Evolutionary conservation across 2,113 vertebrate species (phyloP).

Genomic region (Oncorhynchus kisutch): DNA sequence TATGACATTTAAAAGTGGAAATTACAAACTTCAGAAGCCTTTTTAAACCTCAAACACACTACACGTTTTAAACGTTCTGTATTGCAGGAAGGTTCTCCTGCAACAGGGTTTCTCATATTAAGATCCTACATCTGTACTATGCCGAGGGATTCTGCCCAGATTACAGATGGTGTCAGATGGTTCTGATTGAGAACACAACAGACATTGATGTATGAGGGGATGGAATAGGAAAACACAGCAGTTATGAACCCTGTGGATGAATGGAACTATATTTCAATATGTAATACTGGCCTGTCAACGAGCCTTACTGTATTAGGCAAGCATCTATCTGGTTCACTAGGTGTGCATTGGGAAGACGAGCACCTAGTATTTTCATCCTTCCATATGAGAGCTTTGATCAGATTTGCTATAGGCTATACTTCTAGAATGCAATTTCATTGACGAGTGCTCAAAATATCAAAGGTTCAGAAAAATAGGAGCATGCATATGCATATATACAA

Average conservation of each 20-base stretch:
- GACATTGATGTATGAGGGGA: conserved; percentile 41
- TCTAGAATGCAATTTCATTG: too few relatives aligned
- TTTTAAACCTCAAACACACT: too few relatives aligned
- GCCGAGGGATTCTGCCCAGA: too few relatives aligned
- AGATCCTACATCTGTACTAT: background rate
- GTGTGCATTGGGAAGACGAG: background rate
- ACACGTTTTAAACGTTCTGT: background rate
- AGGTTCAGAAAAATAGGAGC: too few relatives aligned
- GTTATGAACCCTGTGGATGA: conserved; percentile 22
- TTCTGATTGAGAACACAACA: conserved; percentile 19
- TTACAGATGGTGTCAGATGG: too few relatives aligned
- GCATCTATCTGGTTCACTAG: conserved; percentile 13
- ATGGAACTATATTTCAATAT: conserved; percentile 36
- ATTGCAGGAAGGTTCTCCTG: too few relatives aligned
- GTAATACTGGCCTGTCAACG: conserved; percentile 25
- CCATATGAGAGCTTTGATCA: background rate
- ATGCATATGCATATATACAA: too few relatives aligned
- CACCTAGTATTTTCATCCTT: background rate
- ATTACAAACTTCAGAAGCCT: too few relatives aligned
- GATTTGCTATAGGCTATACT: background rate
- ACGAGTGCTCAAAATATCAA: too few relatives aligned
- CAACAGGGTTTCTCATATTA: too few relatives aligned
- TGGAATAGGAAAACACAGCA: conserved; percentile 21
- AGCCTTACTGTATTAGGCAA: conserved; percentile 4
- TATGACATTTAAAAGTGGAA: too few relatives aligned